phyloP scores from a whole-genome alignment of 1,140 invertebrate genomes.

The Dendrolimus kikuchii region DNA sequence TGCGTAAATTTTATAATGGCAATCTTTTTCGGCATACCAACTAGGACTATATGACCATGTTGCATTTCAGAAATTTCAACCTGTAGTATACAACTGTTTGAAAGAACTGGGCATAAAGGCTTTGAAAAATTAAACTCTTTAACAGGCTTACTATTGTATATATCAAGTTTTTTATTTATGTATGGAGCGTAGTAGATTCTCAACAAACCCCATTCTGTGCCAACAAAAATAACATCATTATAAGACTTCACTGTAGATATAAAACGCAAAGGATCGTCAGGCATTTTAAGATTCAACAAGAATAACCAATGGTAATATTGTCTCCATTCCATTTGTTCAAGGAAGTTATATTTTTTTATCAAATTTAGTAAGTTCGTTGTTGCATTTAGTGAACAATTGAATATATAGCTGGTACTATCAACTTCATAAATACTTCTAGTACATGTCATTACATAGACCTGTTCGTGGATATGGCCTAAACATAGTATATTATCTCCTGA shows the following conservation, averaged over 20 bases:
- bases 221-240: slow-evolving; percentile 44
- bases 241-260: slow-evolving; percentile 33
- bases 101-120: slow-evolving; percentile 35
- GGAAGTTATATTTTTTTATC: slow-evolving; percentile 26
- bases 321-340: slow-evolving; percentile 33
- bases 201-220: slow-evolving; percentile 44
- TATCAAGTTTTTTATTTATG: slow-evolving; percentile 31
- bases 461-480: slow-evolving; percentile 21
- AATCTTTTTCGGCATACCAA: slow-evolving; percentile 51
- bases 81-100: slow-evolving; percentile 38
- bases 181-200: slow-evolving; percentile 49
- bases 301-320: slow-evolving; percentile 45
- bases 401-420: slow-evolving; percentile 13
- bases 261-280: slow-evolving; percentile 31
- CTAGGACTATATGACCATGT: slow-evolving; percentile 38
- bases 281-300: slow-evolving; percentile 26
- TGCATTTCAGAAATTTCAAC: slow-evolving; percentile 38
- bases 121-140: slow-evolving; percentile 55
- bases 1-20: slow-evolving; percentile 38
- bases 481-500: slow-evolving; percentile 26
- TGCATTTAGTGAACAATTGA: slow-evolving; percentile 10
- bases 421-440: slow-evolving; percentile 29
- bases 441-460: slow-evolving; percentile 31
- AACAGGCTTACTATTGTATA: slow-evolving; percentile 35
- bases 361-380: slow-evolving; percentile 23